A percentile compares a stretch with the other conserved stretches of the same genome.
phyloP scores from a whole-genome alignment of 2,797 vertebrate genomes.

The Leucoraja ocellata region DNA sequence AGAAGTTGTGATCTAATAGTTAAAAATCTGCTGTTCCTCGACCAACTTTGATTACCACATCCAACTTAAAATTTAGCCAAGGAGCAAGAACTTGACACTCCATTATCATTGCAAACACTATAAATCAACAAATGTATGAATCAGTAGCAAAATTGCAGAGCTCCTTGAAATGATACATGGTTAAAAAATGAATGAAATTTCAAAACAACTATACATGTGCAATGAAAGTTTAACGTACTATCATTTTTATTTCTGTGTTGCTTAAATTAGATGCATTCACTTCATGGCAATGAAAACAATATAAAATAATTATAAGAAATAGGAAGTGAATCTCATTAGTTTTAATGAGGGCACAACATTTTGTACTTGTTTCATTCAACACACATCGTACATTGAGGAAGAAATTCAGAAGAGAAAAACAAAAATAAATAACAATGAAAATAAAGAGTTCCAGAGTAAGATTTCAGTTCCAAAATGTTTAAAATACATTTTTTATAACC shows the following conservation, averaged over 20 bases:
- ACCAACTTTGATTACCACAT: neutral
- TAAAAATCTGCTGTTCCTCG: neutral
- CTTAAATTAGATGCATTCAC: constrained; percentile 17
- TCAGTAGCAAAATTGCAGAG: neutral
- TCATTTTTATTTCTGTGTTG: neutral
- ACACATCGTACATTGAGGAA: neutral
- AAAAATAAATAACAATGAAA: neutral
- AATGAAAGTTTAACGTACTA: neutral
- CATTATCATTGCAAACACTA: neutral
- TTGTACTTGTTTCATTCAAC: neutral
- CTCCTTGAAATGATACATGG: neutral
- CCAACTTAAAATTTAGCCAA: neutral
- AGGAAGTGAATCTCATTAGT: constrained; percentile 31
- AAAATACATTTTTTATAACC: neutral
- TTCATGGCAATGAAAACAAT: constrained; percentile 8
- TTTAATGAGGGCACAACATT: constrained; percentile 24
- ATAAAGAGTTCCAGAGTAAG: neutral
- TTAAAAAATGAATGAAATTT: neutral
- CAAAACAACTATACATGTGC: neutral
- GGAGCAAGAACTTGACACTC: neutral
- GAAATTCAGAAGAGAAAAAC: neutral
- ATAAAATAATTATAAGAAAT: constrained; percentile 30
- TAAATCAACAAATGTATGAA: neutral
- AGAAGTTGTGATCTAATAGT: neutral
- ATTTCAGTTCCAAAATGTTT: neutral